These are phyloP conservation scores for Xestoiulus laeticollis DNA, from an alignment of 2,888 invertebrate genomes.

Conservation along the genomic window DNA sequence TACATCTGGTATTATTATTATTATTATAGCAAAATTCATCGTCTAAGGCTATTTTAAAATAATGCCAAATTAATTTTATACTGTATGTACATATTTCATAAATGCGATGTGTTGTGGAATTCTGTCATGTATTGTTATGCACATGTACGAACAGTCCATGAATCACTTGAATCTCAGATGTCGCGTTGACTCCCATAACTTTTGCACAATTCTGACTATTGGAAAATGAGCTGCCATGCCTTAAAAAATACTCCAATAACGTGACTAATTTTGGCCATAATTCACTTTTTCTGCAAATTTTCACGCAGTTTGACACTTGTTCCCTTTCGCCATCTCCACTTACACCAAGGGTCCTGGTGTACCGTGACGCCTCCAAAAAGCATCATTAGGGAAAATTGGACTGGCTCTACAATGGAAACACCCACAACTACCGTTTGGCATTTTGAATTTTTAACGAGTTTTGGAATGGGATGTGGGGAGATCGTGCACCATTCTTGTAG, in stretches of 20 bases:
- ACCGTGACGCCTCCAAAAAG: not conserved
- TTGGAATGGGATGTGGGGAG: constrained; percentile 32
- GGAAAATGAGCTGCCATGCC: not conserved
- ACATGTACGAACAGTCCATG: no score
- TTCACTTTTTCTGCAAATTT: constrained; percentile 13
- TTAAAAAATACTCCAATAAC: not conserved
- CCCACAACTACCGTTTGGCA: not conserved
- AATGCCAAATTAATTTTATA: no score
- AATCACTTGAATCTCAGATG: no score
- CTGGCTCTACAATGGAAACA: not conserved
- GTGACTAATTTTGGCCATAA: not conserved
- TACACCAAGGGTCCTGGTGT: not conserved
- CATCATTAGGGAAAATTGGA: constrained; percentile 2
- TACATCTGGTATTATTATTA: no score
- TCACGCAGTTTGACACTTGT: not conserved
- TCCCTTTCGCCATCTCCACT: not conserved
- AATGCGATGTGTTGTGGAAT: no score
- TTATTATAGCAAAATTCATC: no score
- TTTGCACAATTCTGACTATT: not conserved
- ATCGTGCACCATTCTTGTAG: not conserved
- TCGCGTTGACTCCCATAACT: not conserved
- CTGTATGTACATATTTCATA: no score
- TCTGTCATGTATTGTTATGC: no score
- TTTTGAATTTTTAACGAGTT: constrained; percentile 37
- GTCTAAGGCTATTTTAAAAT: no score